A percentile compares a stretch with the other conserved stretches of the same genome.
Conservation (phyloP, 2,888 invertebrate species). For the Xestobium rufovillosum region DNA sequence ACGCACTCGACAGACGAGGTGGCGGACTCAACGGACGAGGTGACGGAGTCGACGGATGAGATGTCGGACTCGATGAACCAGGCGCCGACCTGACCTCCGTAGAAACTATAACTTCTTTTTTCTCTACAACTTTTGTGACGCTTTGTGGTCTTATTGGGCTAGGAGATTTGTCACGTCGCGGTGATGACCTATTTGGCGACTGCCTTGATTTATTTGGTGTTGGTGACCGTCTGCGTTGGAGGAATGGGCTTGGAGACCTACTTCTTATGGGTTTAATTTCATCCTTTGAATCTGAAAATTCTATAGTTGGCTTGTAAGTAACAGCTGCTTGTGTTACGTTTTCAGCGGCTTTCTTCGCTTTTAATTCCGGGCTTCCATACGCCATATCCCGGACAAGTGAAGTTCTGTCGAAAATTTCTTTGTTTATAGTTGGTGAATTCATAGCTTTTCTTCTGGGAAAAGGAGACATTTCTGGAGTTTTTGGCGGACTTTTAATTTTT, state of each 20-base stretch:
- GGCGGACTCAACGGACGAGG: constrained; percentile 1
- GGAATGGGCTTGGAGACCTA: neutral
- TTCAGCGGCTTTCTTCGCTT: constrained; percentile 28
- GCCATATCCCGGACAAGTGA: constrained; percentile 47
- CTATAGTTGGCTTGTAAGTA: constrained; percentile 4
- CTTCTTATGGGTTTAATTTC: neutral
- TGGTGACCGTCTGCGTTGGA: neutral
- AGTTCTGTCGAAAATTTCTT: constrained; percentile 44
- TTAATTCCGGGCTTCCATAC: constrained; percentile 47
- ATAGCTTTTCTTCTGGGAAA: constrained; percentile 28
- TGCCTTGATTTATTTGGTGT: constrained; percentile 15
- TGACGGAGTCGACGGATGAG: neutral
- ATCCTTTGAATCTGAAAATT: neutral
- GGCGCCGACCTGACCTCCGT: no score
- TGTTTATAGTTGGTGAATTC: constrained; percentile 27
- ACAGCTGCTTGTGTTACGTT: constrained; percentile 14
- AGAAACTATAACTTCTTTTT: no score
- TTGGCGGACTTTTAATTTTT: constrained; percentile 40
- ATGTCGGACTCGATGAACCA: neutral
- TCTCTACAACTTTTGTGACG: constrained; percentile 14
- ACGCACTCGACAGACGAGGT: neutral
- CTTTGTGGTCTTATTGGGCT: constrained; percentile 16
- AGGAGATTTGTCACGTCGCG: constrained; percentile 15
- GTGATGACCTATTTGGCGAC: constrained; percentile 14
- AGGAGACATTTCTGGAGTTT: constrained; percentile 39